Conservation (phyloP, 2,113 vertebrate species). For the Scalopus aquaticus region DNA sequence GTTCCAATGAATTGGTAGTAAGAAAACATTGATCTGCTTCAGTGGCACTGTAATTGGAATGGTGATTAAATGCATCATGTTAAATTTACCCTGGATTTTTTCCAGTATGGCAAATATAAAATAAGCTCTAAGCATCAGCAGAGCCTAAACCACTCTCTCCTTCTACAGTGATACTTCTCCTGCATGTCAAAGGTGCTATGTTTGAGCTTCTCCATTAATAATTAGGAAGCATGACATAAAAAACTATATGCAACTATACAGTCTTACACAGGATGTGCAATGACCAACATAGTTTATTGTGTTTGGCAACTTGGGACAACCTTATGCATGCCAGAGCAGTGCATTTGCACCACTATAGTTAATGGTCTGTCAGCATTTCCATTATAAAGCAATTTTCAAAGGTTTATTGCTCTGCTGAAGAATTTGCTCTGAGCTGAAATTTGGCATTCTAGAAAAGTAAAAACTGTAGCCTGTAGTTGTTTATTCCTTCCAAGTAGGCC, state of each 20-base stretch:
- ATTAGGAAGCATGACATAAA: conserved; percentile 36
- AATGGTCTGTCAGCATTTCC: conserved; percentile 84
- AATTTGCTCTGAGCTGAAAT: conserved; percentile 78
- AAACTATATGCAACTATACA: conserved; percentile 44
- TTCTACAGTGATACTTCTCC: conserved; percentile 62
- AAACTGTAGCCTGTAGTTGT: conserved; percentile 66
- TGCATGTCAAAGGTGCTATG: background rate
- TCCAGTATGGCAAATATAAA: conserved; percentile 78
- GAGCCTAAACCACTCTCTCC: conserved; percentile 56
- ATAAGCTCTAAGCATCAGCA: conserved; percentile 51
- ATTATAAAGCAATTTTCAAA: conserved; percentile 87
- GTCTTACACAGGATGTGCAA: conserved; percentile 24
- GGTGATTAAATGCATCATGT: conserved; percentile 79
- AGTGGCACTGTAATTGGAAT: conserved; percentile 74
- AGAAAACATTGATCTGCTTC: conserved; percentile 79
- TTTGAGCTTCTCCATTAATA: conserved; percentile 55
- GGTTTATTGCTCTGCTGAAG: conserved; percentile 82
- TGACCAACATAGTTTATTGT: conserved; percentile 32
- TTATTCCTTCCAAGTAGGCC: conserved; percentile 77
- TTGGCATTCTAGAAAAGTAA: conserved; percentile 79
- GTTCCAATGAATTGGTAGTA: conserved; percentile 74
- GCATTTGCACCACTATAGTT: conserved; percentile 74
- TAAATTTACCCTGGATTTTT: conserved; percentile 76
- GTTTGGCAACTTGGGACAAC: conserved; percentile 68
- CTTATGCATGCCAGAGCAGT: conserved; percentile 69